phyloP scores from a whole-genome alignment of 2,888 invertebrate genomes.

The Bembecia ichneumoniformis region DNA sequence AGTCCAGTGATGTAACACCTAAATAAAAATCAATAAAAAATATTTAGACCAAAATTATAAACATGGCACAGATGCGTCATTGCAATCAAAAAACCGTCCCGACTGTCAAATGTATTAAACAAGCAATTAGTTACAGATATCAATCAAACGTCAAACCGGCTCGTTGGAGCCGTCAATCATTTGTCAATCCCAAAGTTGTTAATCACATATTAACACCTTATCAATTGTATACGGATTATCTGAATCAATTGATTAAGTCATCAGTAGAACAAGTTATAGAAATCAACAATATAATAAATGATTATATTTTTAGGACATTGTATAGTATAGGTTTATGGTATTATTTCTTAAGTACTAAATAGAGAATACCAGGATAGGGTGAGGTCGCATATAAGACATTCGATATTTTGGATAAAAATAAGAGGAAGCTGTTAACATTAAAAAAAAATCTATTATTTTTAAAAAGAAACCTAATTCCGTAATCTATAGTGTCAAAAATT shows the following conservation, averaged over 20 bases:
- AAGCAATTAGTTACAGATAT: conserved; percentile 25
- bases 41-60: background rate
- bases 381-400: too few relatives aligned
- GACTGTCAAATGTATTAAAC: background rate
- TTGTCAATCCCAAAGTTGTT: conserved; percentile 6
- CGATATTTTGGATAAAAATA: too few relatives aligned
- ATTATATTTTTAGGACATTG: too few relatives aligned
- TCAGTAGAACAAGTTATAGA: background rate
- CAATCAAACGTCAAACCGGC: conserved; percentile 23
- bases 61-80: background rate
- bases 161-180: conserved; percentile 23
- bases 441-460: too few relatives aligned
- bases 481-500: background rate
- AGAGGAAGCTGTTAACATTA: too few relatives aligned
- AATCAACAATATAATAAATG: background rate
- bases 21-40: background rate
- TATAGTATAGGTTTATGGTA: too few relatives aligned
- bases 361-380: background rate
- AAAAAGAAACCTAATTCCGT: too few relatives aligned
- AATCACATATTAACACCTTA: background rate
- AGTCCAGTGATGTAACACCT: background rate
- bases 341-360: too few relatives aligned
- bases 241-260: background rate
- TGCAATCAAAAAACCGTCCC: background rate
- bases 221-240: background rate